phyloP scores from a whole-genome alignment of 2,797 vertebrate genomes.

The Crypturellus tataupa region DNA sequence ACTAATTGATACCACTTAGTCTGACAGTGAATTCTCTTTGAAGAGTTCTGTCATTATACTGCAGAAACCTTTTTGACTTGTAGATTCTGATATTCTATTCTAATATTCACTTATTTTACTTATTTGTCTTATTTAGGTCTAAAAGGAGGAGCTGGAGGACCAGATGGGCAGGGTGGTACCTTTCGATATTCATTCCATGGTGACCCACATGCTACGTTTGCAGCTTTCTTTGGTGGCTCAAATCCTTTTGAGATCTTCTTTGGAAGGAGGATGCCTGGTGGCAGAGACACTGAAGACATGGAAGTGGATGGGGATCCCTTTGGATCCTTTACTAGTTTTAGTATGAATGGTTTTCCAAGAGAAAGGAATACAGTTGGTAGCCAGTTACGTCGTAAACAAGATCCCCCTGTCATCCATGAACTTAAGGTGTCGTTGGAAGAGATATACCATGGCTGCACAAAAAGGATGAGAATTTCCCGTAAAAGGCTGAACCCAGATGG shows the following conservation, averaged over 20 bases:
- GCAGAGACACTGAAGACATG: slow-evolving; percentile 94
- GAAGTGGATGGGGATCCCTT: slow-evolving; percentile 95
- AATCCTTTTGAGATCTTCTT: slow-evolving; percentile 99
- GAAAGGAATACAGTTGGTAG: slow-evolving; percentile 90
- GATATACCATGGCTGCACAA: slow-evolving; percentile 95
- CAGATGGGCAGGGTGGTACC: slow-evolving; percentile 92
- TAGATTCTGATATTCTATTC: not conserved
- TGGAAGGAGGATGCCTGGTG: slow-evolving; percentile 90
- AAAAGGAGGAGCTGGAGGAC: slow-evolving; percentile 92
- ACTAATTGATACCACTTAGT: not conserved
- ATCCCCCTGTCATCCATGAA: slow-evolving; percentile 96
- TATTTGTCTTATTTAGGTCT: slow-evolving; percentile 83
- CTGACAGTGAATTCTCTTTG: not conserved
- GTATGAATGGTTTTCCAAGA: slow-evolving; percentile 94
- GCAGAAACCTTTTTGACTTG: not conserved
- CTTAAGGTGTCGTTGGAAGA: slow-evolving; percentile 96
- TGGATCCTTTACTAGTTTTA: slow-evolving; percentile 92
- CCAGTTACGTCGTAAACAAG: slow-evolving; percentile 91
- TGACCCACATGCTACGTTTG: slow-evolving; percentile 98
- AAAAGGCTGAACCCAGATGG: slow-evolving; percentile 95
- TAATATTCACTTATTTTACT: not conserved
- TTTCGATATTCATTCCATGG: slow-evolving; percentile 98
- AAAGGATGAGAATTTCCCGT: slow-evolving; percentile 97
- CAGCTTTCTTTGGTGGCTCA: slow-evolving; percentile 96
- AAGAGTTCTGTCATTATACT: not conserved